Evolutionary conservation across 2,797 vertebrate genomes (phyloP).

Genomic region (Lagothrix lagotricha): DNA sequence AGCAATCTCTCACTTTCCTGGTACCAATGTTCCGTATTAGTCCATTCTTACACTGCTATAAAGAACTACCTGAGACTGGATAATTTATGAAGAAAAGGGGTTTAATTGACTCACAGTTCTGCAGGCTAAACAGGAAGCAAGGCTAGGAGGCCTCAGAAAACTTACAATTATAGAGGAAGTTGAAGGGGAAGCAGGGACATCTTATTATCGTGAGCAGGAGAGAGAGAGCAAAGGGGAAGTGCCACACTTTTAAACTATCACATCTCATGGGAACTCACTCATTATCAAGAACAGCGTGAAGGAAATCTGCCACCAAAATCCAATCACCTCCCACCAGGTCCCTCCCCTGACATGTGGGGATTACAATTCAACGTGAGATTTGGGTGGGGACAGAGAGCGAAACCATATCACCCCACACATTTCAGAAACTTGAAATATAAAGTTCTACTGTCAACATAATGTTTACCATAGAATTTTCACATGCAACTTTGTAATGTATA

Average conservation of each 20-base stretch:
- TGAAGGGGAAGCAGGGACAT: background rate
- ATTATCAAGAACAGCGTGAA: background rate
- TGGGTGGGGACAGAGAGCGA: background rate
- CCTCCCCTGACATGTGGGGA: background rate
- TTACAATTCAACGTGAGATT: background rate
- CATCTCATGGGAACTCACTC: background rate
- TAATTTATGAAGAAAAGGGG: background rate
- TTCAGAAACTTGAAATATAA: background rate
- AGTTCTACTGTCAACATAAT: background rate
- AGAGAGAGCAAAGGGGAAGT: background rate
- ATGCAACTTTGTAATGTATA: background rate
- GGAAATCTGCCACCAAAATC: background rate
- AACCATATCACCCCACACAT: background rate
- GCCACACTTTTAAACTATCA: background rate
- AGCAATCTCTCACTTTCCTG: background rate
- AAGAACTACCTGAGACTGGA: background rate
- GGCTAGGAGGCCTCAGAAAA: background rate
- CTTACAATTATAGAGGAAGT: background rate
- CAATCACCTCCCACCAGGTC: background rate
- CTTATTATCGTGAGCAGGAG: background rate
- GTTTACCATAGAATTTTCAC: background rate
- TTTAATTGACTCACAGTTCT: background rate
- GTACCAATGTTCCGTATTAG: background rate
- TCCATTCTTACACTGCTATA: background rate
- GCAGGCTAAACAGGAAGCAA: background rate